Evolutionary conservation across 2,113 vertebrate species (phyloP).

Genomic region (Pangasianodon gigas): DNA sequence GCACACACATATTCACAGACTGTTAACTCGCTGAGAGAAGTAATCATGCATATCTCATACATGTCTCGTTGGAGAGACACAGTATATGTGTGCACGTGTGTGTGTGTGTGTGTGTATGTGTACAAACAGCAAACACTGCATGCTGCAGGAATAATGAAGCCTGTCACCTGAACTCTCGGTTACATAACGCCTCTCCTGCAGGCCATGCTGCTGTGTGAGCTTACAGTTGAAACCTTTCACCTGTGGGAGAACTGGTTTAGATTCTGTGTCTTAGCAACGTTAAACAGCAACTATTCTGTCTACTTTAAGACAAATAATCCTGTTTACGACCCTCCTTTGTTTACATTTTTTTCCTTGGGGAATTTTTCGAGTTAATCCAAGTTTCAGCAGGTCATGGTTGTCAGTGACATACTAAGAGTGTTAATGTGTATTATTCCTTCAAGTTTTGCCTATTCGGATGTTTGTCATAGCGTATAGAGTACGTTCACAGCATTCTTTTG

Average conservation of each 20-base stretch:
- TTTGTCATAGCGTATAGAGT: neutral
- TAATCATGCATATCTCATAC: conserved; percentile 1
- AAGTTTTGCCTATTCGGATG: neutral
- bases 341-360: neutral
- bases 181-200: conserved; percentile 4
- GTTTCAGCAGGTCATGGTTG: neutral
- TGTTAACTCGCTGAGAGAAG: neutral
- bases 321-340: neutral
- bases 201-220: neutral
- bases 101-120: neutral
- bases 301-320: conserved; percentile 9
- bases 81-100: neutral
- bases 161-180: conserved; percentile 21
- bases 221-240: conserved; percentile 10
- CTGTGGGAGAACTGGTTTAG: conserved; percentile 1
- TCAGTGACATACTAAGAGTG: neutral
- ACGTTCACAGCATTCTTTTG: neutral
- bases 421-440: neutral
- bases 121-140: neutral
- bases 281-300: neutral
- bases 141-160: neutral
- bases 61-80: neutral
- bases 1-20: neutral
- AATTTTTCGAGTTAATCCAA: conserved; percentile 4
- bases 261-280: neutral